A percentile compares a stretch with the other conserved stretches of the same genome.
Evolutionary conservation across 2,797 vertebrate genomes (phyloP).

Genomic region (Sternotherus odoratus): DNA sequence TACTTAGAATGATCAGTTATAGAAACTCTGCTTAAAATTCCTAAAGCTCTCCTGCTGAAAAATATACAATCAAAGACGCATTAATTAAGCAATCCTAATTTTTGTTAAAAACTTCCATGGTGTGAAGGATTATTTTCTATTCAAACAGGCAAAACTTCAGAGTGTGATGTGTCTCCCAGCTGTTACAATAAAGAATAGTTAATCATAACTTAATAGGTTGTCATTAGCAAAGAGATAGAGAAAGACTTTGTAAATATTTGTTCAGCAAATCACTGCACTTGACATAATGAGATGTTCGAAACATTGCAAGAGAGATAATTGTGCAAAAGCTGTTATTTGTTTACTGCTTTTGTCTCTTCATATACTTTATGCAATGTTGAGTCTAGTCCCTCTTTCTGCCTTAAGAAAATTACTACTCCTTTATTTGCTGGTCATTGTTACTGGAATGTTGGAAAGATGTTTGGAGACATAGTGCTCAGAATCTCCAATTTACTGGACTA

Average conservation of each 20-base stretch:
- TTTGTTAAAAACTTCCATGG: neutral
- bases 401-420: neutral
- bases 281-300: conserved; percentile 57
- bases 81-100: neutral
- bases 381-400: neutral
- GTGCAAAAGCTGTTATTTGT: conserved; percentile 10
- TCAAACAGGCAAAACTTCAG: neutral
- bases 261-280: conserved; percentile 57
- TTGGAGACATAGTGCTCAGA: neutral
- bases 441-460: neutral
- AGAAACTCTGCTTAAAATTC: neutral
- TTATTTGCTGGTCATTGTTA: neutral
- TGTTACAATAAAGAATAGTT: conserved; percentile 50
- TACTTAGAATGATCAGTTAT: neutral
- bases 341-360: neutral
- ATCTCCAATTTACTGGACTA: neutral
- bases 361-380: neutral
- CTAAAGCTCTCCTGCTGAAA: neutral
- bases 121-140: neutral
- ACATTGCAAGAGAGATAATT: conserved; percentile 17
- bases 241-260: conserved; percentile 66
- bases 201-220: conserved; percentile 53
- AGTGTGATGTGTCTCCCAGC: neutral
- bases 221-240: conserved; percentile 31
- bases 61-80: neutral